phyloP scores from a whole-genome alignment of 2,888 invertebrate species.

The Eudemis profundana region DNA sequence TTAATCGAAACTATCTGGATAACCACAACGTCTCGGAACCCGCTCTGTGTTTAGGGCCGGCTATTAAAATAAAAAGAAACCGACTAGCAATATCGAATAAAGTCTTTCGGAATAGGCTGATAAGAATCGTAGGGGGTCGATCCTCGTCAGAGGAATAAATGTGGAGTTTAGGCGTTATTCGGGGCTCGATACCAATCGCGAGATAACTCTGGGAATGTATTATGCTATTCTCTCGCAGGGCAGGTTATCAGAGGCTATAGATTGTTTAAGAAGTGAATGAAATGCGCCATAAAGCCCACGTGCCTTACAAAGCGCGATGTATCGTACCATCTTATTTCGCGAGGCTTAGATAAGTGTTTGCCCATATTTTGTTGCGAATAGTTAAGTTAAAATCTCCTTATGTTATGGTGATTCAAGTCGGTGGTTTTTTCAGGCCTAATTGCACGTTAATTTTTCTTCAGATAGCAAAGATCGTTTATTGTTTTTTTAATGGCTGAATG shows the following conservation, averaged over 20 bases:
- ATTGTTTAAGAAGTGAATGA: slow-evolving; percentile 67
- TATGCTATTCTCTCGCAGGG: slow-evolving; percentile 67
- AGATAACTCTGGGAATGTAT: slow-evolving; percentile 72
- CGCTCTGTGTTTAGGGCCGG: no score
- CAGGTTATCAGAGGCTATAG: slow-evolving; percentile 67
- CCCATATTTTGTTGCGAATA: not conserved
- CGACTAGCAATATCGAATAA: slow-evolving; percentile 45
- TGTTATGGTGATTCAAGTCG: no score
- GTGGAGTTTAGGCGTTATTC: slow-evolving; percentile 52
- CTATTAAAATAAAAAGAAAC: slow-evolving; percentile 46
- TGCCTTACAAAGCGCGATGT: slow-evolving; percentile 33
- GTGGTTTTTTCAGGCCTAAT: no score
- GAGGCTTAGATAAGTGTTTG: not conserved
- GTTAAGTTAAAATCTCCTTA: no score
- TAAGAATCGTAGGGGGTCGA: slow-evolving; percentile 48
- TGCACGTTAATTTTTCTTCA: no score
- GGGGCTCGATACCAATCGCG: slow-evolving; percentile 58
- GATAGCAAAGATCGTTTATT: no score
- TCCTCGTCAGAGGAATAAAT: slow-evolving; percentile 47
- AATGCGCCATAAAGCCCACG: slow-evolving; percentile 57
- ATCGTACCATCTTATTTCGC: slow-evolving; percentile 3
- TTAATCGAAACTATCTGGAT: no score
- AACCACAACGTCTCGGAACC: no score
- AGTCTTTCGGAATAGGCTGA: slow-evolving; percentile 46
- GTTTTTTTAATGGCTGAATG: no score